Base-by-base conservation (phyloP, 2,113 vertebrate species). In the Aptenodytes forsteri region DNA sequence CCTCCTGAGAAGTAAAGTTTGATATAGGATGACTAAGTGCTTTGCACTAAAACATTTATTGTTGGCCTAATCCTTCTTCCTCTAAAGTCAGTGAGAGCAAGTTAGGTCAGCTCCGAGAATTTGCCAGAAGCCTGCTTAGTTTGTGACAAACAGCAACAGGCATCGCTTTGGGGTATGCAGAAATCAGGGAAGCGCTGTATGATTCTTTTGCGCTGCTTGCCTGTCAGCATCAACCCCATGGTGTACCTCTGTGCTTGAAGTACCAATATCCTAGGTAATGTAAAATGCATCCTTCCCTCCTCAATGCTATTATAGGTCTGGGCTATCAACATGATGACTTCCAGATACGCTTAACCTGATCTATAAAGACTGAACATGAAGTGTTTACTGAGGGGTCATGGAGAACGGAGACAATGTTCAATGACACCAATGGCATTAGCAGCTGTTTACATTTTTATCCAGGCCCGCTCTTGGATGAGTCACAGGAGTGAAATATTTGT, bases 381-480 rank as follows among this genome's bases (percentile, higher is more conserved):
- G 10, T 26, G 20, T 87, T 81, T 72, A 70, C 44, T 80, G 55
- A 69, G 40, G 36, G 32, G 17, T 46, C 46, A 29, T 36, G 38
- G n/a, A 59, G 40, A 59, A 85, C 8, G 3, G 19, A 77, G 25
- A 22, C 26, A 65, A n/a, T 15, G 25, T 46, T 95, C 58, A 77
- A 10, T 50, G n/a, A 70, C 25, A 67, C 27, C 54, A 30, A 29
- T 9, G 18, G 40, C n/a, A 25, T 26, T 29, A 52, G 30, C 15
- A 79, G 55, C 5, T 62, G 56, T 98, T 98, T 98, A 99, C 99
- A 9, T 99, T 99, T 55, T 97, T 97, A 2, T 99, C 98, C 93
- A 99, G 97, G 27, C 98, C 99, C 17, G 98, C 98, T 71, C 46
- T 70, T 20, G 99, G 98, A 56, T 99, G 98, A 32, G 91, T 94